Evolutionary conservation across 2,888 invertebrate species (phyloP).

Genomic region (Fragum fragum): DNA sequence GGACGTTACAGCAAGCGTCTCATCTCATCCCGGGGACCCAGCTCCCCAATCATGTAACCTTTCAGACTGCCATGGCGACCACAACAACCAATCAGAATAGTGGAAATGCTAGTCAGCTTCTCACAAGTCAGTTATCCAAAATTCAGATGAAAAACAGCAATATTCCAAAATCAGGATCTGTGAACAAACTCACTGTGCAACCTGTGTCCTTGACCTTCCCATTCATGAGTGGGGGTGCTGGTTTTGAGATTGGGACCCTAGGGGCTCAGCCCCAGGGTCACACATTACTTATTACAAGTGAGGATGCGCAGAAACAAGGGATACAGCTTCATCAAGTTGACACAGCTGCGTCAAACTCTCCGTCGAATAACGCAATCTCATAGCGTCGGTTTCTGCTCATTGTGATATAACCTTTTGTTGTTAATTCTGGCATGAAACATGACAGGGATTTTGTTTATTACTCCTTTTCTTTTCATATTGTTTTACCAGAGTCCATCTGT

Average conservation of each 20-base stretch:
- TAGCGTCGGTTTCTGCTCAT: slow-evolving; percentile 35
- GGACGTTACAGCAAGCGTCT: slow-evolving; percentile 48
- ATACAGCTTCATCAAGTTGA: slow-evolving; percentile 69
- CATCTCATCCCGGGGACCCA: slow-evolving; percentile 58
- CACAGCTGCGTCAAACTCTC: slow-evolving; percentile 52
- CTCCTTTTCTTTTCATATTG: neutral
- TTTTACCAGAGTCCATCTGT: no score
- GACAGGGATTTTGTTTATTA: neutral
- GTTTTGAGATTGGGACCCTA: slow-evolving; percentile 40
- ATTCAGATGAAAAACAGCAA: slow-evolving; percentile 74
- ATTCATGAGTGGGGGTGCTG: slow-evolving; percentile 67
- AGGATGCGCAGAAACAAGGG: slow-evolving; percentile 72
- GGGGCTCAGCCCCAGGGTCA: slow-evolving; percentile 68
- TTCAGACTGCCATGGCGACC: slow-evolving; percentile 50
- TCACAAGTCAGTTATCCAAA: slow-evolving; percentile 74
- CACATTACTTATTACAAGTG: slow-evolving; percentile 76
- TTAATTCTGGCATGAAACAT: neutral
- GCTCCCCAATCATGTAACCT: slow-evolving; percentile 59
- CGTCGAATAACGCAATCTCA: slow-evolving; percentile 55
- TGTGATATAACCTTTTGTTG: neutral
- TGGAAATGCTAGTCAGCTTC: slow-evolving; percentile 67
- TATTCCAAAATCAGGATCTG: slow-evolving; percentile 68
- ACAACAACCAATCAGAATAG: slow-evolving; percentile 57
- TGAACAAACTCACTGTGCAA: slow-evolving; percentile 77
- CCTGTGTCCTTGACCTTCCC: slow-evolving; percentile 79